Evolutionary conservation across 2,113 vertebrate genomes (phyloP), one percentile per base, ranked within the genome.

Genomic region (Dinomys branickii): DNA sequence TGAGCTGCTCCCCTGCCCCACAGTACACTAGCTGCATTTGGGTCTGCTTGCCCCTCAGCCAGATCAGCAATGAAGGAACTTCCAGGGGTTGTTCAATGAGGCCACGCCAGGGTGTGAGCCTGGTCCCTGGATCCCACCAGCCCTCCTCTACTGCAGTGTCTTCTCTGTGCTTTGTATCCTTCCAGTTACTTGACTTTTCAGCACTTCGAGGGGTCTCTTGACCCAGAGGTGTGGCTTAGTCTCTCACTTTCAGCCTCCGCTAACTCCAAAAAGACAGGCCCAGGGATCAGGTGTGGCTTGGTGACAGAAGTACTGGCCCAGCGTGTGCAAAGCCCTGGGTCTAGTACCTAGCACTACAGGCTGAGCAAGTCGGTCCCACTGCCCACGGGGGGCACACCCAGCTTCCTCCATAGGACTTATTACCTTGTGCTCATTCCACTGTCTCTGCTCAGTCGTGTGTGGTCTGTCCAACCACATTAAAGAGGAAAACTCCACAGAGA

Each of bases 71-170:
- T n/a, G 3, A 33, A 41, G 69, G 33, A 30, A 10, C 33, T 38
- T 38, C 5, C 4, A 5, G 1, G 6, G 58, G 59, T 38, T 44
- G 22, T 50, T 44, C 19, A 1, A 0, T 28, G 22, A 7, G 7
- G 44, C 20, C 24, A 1, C 2, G 12, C 12, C 38, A n/a, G 17
- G 3, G 13, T 12, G 50, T 0, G 11, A 3, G 58, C 17, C 0
- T 0, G 47, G 26, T 17, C 69, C n/a, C 7, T 16, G 33, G 50
- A 2, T 30, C 26, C 56, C 3, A 17, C 33, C 4, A 6, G 7
- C 10, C 14, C 56, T 33, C 22, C 3, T 14, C 33, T 44, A 4
- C 22, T 11, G 11, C 3, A 16, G 16, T 10, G 1, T 0, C 16
- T 28, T 16, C 75, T 44, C n/a, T 35, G 20, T 20, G 11, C 35